These are phyloP conservation scores for Oryzias sinensis DNA, from an alignment of 2,797 vertebrate genomes.

Conservation along the genomic window DNA sequence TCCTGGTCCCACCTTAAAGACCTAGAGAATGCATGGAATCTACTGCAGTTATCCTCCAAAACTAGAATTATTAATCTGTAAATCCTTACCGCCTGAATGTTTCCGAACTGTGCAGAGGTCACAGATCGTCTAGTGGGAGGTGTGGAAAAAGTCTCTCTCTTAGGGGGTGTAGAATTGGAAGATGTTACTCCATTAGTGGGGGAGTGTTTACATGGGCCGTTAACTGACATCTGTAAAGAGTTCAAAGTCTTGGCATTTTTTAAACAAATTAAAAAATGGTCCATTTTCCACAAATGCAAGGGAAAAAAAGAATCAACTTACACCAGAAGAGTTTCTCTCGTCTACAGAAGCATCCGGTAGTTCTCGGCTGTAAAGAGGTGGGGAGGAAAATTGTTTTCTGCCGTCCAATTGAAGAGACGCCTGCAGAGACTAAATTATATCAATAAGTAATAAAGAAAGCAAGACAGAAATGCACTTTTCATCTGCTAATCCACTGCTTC, in stretches of 20 bases:
- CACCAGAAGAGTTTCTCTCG: slow-evolving; percentile 44
- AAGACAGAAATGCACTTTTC: background rate
- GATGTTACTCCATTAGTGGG: slow-evolving; percentile 71
- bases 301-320: slow-evolving; percentile 5
- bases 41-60: background rate
- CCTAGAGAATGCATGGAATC: slow-evolving; percentile 63
- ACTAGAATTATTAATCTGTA: background rate
- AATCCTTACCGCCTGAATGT: slow-evolving; percentile 86
- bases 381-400: slow-evolving; percentile 57
- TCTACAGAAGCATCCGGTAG: slow-evolving; percentile 49
- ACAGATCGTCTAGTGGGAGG: slow-evolving; percentile 78
- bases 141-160: slow-evolving; percentile 76
- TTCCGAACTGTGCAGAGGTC: slow-evolving; percentile 81
- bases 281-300: too few relatives aligned
- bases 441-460: background rate
- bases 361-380: slow-evolving; percentile 63
- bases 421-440: slow-evolving; percentile 25
- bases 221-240: slow-evolving; percentile 50
- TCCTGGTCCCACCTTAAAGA: slow-evolving; percentile 84
- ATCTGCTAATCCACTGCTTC: too few relatives aligned
- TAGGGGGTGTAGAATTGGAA: slow-evolving; percentile 50
- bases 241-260: background rate
- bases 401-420: slow-evolving; percentile 42
- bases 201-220: slow-evolving; percentile 69
- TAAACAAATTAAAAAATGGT: too few relatives aligned